Base-by-base conservation (phyloP, 2,113 vertebrate species). In the Prionailurus bengalensis region DNA sequence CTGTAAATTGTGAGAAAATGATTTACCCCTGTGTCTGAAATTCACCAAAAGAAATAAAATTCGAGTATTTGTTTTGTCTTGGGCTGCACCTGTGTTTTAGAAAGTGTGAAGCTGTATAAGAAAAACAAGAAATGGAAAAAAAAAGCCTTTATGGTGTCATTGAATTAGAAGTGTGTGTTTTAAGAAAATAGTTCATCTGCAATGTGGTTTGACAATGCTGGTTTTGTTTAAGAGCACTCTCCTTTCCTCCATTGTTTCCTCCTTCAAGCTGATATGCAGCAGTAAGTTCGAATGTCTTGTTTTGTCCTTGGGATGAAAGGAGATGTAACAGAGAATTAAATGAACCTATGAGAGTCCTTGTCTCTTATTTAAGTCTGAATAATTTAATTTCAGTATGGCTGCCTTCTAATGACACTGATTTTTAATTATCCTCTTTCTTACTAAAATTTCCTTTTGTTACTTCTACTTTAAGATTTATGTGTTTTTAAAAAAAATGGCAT, bases 1-100 rank as follows among this genome's bases (percentile, higher is more conserved):
- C 13, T 96, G 7, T 87, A 70, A 53, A 96, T 66, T 90, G 36
- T 92, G 58, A 48, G n/a, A 80, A 94, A 94, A 93, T 82, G 82
- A 87, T 95, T 96, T 95, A 87, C 63, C 31, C 81, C 31, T 76
- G 63, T 68, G 21, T 55, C 63, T 84, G 61, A 96, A 82, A 86
- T 90, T 92, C 76, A 90, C 42, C 25, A 42, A 74, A 92, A 65
- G 27, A 65, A 91, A 95, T 91, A 78, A 16, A 92, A 85, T 36
- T 48, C 25, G 55, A 78, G 13, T 65, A 78, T 89, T 90, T 87
- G 83, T 94, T 91, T 94, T 85, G 53, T 93, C 4, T 78, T 39
- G 10, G 29, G 0, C 80, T 70, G 29, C 48, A 81, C 14, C n/a
- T 97, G 61, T 95, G 81, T 78, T 94, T 94, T 93, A 74, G 23